phyloP scores from a whole-genome alignment of 1,140 invertebrate genomes.

The Polyergus mexicanus region DNA sequence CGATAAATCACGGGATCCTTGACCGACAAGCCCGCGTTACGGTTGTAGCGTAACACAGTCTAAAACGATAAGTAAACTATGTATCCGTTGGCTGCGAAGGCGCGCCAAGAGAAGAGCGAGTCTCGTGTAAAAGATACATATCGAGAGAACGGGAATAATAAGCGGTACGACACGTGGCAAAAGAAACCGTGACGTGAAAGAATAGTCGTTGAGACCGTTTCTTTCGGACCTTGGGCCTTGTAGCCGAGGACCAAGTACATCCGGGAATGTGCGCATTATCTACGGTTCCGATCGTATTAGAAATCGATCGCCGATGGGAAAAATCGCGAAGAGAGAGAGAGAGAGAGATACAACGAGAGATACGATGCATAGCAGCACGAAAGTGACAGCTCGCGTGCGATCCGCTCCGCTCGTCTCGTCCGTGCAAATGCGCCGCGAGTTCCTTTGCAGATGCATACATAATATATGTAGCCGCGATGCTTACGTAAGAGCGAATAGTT shows the following conservation, averaged over 20 bases:
- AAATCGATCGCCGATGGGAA: too few species aligned
- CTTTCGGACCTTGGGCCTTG: too few species aligned
- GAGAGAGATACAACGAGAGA: too few species aligned
- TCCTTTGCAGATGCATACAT: not conserved
- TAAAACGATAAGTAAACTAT: constrained; percentile 39
- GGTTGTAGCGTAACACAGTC: not conserved
- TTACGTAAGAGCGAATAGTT: constrained; percentile 59
- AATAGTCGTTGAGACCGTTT: too few species aligned
- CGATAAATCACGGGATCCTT: constrained; percentile 58
- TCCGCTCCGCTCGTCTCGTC: not conserved
- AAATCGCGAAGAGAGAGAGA: too few species aligned
- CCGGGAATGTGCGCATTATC: too few species aligned
- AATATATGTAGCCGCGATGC: not conserved
- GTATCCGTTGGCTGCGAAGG: not conserved
- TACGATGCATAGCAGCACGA: too few species aligned
- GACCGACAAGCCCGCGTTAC: constrained; percentile 43
- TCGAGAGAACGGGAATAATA: constrained; percentile 47
- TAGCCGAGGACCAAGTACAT: too few species aligned
- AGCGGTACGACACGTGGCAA: too few species aligned
- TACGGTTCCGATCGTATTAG: too few species aligned
- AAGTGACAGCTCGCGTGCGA: not conserved
- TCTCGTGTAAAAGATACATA: constrained; percentile 58
- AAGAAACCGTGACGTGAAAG: too few species aligned
- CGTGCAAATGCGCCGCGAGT: not conserved
- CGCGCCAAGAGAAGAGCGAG: not conserved